These are phyloP conservation scores for Volucella inflata DNA, from an alignment of 2,888 invertebrate species.

Conservation along the genomic window DNA sequence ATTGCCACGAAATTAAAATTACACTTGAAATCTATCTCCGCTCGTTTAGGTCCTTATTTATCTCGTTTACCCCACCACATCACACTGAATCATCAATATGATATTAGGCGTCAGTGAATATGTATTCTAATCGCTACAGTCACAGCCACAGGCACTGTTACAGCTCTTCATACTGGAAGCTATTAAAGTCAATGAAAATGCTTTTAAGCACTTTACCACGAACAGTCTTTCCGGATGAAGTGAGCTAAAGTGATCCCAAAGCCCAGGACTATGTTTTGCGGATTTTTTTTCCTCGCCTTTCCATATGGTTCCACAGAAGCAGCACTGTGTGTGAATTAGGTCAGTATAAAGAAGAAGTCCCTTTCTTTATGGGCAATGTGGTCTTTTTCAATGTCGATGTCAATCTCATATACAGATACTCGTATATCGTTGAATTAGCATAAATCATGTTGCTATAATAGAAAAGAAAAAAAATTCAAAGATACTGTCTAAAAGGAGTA, in stretches of 20 bases:
- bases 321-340: neutral
- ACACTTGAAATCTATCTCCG: slow-evolving; percentile 58
- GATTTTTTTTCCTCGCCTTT: too few species aligned
- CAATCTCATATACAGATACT: slow-evolving; percentile 27
- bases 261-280: too few species aligned
- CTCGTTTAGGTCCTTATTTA: slow-evolving; percentile 4
- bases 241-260: slow-evolving; percentile 34
- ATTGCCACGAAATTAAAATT: slow-evolving; percentile 49
- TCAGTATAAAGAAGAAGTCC: neutral
- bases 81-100: neutral
- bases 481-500: too few species aligned
- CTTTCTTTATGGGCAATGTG: neutral
- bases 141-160: neutral
- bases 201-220: slow-evolving; percentile 59
- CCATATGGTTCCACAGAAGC: too few species aligned
- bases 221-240: slow-evolving; percentile 32
- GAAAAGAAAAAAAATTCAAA: neutral
- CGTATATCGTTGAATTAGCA: slow-evolving; percentile 33
- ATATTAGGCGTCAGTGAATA: slow-evolving; percentile 4
- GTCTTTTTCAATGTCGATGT: slow-evolving; percentile 23
- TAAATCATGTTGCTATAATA: slow-evolving; percentile 36
- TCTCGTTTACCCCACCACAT: too few species aligned
- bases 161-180: slow-evolving; percentile 11
- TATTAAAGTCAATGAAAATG: slow-evolving; percentile 51
- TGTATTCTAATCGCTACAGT: slow-evolving; percentile 1